These are phyloP conservation scores for Bostrychus sinensis DNA, from an alignment of 2,113 vertebrate species.

Conservation along the genomic window DNA sequence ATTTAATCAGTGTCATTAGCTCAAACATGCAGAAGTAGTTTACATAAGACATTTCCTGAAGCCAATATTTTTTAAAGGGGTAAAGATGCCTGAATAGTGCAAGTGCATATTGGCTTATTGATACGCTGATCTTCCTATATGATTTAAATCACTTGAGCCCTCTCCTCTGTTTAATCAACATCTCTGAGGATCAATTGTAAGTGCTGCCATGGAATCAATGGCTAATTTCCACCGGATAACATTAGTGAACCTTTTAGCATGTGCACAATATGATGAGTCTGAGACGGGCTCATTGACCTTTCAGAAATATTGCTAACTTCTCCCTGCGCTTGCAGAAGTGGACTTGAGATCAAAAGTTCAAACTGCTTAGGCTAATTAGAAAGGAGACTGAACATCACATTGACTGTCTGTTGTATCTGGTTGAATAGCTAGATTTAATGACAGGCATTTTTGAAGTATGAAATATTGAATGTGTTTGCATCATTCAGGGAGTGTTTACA, in stretches of 20 bases:
- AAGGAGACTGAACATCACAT: slow-evolving; percentile 8
- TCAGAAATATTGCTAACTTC: slow-evolving; percentile 26
- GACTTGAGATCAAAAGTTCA: slow-evolving; percentile 11
- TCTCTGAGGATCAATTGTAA: slow-evolving; percentile 50
- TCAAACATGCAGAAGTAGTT: background rate
- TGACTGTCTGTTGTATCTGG: too few species aligned
- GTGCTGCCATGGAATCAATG: slow-evolving; percentile 69
- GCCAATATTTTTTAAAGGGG: too few species aligned
- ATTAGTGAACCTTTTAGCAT: slow-evolving; percentile 64
- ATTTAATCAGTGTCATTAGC: background rate
- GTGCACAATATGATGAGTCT: slow-evolving; percentile 47
- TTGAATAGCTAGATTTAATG: background rate
- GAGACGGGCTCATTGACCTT: slow-evolving; percentile 37
- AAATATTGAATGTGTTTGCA: slow-evolving; percentile 10
- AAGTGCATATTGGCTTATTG: slow-evolving; percentile 49
- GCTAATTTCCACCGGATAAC: slow-evolving; percentile 70
- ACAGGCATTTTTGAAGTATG: background rate
- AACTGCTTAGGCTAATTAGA: background rate
- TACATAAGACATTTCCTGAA: background rate
- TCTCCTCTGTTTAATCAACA: slow-evolving; percentile 61
- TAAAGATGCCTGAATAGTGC: slow-evolving; percentile 11
- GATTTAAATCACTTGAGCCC: slow-evolving; percentile 70
- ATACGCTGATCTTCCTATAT: slow-evolving; percentile 68
- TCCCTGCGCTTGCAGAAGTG: slow-evolving; percentile 24
- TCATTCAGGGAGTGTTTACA: slow-evolving; percentile 40